Evolutionary conservation across 2,113 vertebrate genomes (phyloP).

Genomic region (Galeopterus variegatus): DNA sequence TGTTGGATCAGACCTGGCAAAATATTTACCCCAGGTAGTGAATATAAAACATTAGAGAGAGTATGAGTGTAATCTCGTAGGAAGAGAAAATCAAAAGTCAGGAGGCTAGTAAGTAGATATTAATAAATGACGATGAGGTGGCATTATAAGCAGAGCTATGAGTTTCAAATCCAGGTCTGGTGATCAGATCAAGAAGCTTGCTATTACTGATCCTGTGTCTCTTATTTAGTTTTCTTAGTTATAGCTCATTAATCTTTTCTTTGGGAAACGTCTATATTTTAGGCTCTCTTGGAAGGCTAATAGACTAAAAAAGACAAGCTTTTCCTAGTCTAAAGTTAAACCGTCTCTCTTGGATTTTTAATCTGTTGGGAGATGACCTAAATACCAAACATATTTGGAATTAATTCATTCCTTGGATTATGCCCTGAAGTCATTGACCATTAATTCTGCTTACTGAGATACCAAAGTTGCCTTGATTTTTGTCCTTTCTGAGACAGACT

Average conservation of each 20-base stretch:
- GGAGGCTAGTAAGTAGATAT: background rate
- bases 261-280: background rate
- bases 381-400: background rate
- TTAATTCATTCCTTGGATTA: background rate
- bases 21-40: background rate
- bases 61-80: background rate
- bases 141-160: background rate
- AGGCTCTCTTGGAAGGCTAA: background rate
- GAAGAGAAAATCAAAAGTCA: background rate
- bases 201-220: background rate
- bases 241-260: background rate
- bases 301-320: background rate
- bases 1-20: background rate
- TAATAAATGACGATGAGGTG: background rate
- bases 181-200: background rate
- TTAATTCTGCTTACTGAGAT: background rate
- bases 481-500: background rate
- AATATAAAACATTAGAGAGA: background rate
- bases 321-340: background rate
- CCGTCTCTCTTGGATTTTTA: background rate
- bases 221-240: background rate
- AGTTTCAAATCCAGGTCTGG: background rate
- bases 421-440: background rate
- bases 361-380: background rate
- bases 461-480: background rate